Conservation (phyloP, 2,888 invertebrate species). For the Drosophila greeni region DNA sequence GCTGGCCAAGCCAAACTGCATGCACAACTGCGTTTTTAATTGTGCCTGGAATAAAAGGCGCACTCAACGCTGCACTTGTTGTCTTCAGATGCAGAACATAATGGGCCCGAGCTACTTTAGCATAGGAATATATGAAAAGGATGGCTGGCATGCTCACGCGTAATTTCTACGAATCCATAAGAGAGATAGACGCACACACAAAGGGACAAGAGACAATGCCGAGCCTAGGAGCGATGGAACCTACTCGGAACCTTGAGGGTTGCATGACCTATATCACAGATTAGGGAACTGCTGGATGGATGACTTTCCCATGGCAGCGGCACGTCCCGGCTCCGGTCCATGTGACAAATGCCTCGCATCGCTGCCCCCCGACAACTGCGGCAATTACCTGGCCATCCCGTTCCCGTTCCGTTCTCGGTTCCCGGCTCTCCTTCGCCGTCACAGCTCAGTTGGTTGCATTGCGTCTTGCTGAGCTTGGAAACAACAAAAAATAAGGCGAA, state of each 20-base stretch:
- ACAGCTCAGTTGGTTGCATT: slow-evolving; percentile 68
- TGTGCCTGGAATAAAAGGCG: slow-evolving; percentile 71
- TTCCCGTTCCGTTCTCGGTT: slow-evolving; percentile 18
- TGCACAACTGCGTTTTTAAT: slow-evolving; percentile 73
- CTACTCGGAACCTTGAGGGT: slow-evolving; percentile 69
- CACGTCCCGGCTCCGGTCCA: slow-evolving; percentile 59
- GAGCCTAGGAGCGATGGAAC: slow-evolving; percentile 27
- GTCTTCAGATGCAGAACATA: slow-evolving; percentile 30
- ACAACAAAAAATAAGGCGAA: slow-evolving; percentile 6
- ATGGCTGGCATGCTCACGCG: slow-evolving; percentile 51
- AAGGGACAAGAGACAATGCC: slow-evolving; percentile 56
- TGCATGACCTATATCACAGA: slow-evolving; percentile 74
- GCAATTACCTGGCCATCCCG: slow-evolving; percentile 63
- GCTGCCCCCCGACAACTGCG: slow-evolving; percentile 65
- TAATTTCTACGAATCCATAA: slow-evolving; percentile 65
- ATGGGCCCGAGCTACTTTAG: slow-evolving; percentile 54
- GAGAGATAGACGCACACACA: slow-evolving; percentile 20
- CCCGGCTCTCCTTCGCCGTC: slow-evolving; percentile 48
- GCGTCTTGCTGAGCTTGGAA: slow-evolving; percentile 58
- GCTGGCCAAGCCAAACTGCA: slow-evolving; percentile 15
- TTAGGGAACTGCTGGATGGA: slow-evolving; percentile 39
- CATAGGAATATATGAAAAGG: slow-evolving; percentile 30
- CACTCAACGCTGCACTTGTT: slow-evolving; percentile 67
- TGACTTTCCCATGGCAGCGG: slow-evolving; percentile 70
- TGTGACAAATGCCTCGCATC: slow-evolving; percentile 77